Base-by-base conservation (phyloP, 2,888 invertebrate species). In the Drosophila koepferae region DNA sequence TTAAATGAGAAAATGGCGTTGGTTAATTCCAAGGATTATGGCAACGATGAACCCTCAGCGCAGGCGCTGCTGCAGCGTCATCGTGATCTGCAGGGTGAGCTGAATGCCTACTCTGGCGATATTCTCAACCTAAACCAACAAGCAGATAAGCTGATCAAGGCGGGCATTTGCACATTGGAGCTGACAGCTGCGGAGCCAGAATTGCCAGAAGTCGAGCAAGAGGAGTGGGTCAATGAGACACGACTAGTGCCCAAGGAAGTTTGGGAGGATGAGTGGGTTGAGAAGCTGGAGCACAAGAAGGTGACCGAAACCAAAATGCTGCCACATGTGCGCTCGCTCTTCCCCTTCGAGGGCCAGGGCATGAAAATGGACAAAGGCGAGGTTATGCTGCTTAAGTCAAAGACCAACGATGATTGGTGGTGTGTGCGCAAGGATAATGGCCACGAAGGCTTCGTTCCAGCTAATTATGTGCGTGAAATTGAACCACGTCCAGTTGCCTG, bases 341-440 rank as follows among this genome's bases (percentile, higher is more conserved):
- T 99, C 94, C 96, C 97, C 16, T 99, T 98, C 94, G 96, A 95
- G 63, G 99, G 99, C 0, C 97, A 98, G 90, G 98, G 98, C 54
- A 97, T 99, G 94, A 95, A 96, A 56, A 97, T 98, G 95, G 95
- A 95, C 63, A 99, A 99, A 93, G 98, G 98, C 62, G 98, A 99
- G 94, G 90, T 93, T 2, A 97, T 99, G 97, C 96, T 98, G 90
- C 94, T 99, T 1, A 95, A 99, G 75, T 98, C 97, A 92, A 98
- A 98, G 94, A 98, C 98, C 9, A 99, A 99, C 93, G 96, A 97
- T 0, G 99, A 99, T 92, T 99, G 99, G 99, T 99, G 99, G 99
- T 98, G 98, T 87, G 97, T 99, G n/a, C 95, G 98, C 16, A 98
- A 98, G 92, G 95, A 96, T 0, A 98, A 97, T 91, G 97, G 99